Evolutionary conservation across 2,888 invertebrate species (phyloP), one percentile per base, ranked within the genome.

Genomic region (Acleris emargana): DNA sequence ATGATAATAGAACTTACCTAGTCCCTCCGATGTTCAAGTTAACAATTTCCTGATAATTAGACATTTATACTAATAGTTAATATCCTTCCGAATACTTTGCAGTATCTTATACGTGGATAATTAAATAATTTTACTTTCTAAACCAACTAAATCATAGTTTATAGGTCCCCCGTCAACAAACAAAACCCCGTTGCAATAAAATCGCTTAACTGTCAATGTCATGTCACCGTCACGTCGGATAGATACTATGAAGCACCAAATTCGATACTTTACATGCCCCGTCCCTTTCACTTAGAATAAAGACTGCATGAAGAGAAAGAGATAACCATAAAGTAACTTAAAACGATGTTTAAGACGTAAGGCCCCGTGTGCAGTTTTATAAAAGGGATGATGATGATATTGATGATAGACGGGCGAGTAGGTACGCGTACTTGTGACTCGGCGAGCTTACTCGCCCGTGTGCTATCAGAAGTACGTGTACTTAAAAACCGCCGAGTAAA

Each of bases 21-120:
- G 97, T 97, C 70, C 99, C 99, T 67, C 99, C 99, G 73, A 99
- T 97, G 91, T 99, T 99, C 73, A 99, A 94, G 88, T 98, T 97
- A 68, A 99, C 95, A 75, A 99, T 98, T 87, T 92, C 92, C 80
- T 92, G 92, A 71, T 90, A 93, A 72, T 91, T 91, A 68, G 92
- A 81, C 92, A 92, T 92, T 78, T 75, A 73, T 62, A 70, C 4
- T 25, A 22, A 62, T 20, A 67, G 62, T 57, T 53, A 53, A 43
- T 57, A 47, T 66, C 53, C 51, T 60, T 58, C 70, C 58, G 54
- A 52, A 13, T 25, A 49, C 53, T 47, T 17, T 18, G 17, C 38
- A 45, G 32, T 66, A 66, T 57, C 51, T 54, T 17, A 57, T 52
- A 66, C 66, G 47, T 45, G 51, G 49, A 60, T 45, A 60, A 20